Percentiles rank a stretch among this genome's conserved stretches.
Conservation (phyloP, 2,797 vertebrate genomes). For the Oceanodroma leucorhoa region DNA sequence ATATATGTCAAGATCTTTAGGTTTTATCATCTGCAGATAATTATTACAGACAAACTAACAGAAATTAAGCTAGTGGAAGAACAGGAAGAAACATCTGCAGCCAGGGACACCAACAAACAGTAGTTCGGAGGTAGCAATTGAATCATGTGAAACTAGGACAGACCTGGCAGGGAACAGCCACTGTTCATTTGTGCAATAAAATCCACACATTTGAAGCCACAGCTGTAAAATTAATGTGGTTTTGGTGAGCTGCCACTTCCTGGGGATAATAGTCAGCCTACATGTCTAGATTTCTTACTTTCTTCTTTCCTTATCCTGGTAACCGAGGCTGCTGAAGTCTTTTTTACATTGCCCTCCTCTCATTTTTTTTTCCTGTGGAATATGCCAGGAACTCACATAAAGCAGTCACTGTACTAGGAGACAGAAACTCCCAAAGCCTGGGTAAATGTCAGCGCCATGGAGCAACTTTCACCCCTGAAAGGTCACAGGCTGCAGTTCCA, state of each 20-base stretch:
- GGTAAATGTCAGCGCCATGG: constrained; percentile 19
- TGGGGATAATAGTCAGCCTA: neutral
- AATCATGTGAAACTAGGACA: neutral
- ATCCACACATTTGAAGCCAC: neutral
- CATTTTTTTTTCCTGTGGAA: neutral
- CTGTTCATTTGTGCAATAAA: constrained; percentile 1
- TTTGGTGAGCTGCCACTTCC: constrained; percentile 15
- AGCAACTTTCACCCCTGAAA: constrained; percentile 34
- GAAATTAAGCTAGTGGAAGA: constrained; percentile 5
- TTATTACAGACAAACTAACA: constrained; percentile 21
- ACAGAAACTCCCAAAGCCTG: constrained; percentile 44
- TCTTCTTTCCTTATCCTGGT: neutral
- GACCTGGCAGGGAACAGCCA: neutral
- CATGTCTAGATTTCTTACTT: neutral
- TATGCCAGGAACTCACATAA: neutral
- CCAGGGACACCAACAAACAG: neutral
- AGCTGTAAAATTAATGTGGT: constrained; percentile 25
- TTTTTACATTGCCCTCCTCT: neutral
- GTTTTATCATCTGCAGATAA: constrained; percentile 35
- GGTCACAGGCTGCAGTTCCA: constrained; percentile 28
- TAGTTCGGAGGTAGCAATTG: neutral
- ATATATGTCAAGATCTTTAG: constrained; percentile 13
- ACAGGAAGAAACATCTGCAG: neutral
- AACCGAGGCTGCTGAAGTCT: neutral
- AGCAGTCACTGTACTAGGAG: constrained; percentile 11